Evolutionary conservation across 1,140 invertebrate genomes (phyloP).

Genomic region (Nomia melanderi): DNA sequence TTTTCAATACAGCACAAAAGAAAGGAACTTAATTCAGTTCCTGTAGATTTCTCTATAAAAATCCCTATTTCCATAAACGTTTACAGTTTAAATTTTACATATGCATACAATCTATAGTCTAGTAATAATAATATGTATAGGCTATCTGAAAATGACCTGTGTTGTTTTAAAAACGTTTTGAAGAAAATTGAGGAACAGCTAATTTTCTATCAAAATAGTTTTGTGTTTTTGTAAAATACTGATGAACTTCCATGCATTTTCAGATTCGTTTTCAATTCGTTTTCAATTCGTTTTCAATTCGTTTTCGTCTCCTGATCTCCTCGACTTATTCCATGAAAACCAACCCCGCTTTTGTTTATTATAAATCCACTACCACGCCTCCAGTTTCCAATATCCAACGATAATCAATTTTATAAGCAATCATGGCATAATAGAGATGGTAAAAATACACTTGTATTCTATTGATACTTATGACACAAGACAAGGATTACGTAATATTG

Average conservation of each 20-base stretch:
- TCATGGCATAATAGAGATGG: background rate
- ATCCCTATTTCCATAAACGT: no score
- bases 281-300: background rate
- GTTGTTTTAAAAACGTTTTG: no score
- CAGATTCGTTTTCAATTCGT: background rate
- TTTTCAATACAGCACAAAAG: no score
- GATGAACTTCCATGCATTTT: background rate
- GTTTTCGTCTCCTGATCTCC: background rate
- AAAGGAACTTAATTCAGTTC: no score
- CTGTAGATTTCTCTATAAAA: no score
- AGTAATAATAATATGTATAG: no score
- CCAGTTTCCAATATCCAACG: background rate
- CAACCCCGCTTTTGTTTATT: background rate
- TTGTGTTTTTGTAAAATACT: background rate
- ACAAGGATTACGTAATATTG: background rate
- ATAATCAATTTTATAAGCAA: constrained; percentile 11
- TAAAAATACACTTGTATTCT: constrained; percentile 6
- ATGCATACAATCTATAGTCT: no score
- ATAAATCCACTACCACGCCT: background rate
- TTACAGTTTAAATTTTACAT: no score
- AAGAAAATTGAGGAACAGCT: no score
- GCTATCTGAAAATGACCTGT: no score
- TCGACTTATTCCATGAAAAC: background rate
- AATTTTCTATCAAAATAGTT: background rate
- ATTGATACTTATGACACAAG: background rate